phyloP scores from a whole-genome alignment of 2,888 invertebrate species.

The Acheta domesticus region DNA sequence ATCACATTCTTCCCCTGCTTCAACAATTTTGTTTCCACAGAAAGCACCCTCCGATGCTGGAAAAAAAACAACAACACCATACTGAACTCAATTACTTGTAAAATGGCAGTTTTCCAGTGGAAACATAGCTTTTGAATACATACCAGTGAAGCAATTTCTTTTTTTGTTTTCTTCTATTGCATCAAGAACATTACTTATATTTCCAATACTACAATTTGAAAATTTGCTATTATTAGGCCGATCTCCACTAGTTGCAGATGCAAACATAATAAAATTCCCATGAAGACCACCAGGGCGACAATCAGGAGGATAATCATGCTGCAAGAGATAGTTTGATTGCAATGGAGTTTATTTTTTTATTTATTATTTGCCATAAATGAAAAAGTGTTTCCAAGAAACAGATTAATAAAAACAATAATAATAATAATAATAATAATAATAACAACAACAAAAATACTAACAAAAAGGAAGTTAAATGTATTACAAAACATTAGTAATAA shows the following conservation, averaged over 20 bases:
- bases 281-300: conserved; percentile 85
- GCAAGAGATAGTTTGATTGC: conserved; percentile 40
- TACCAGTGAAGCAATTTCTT: conserved; percentile 83
- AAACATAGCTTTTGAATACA: conserved; percentile 34
- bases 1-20: conserved; percentile 97
- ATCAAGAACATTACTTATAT: conserved; percentile 91
- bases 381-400: too few relatives aligned
- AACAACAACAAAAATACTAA: conserved; percentile 18
- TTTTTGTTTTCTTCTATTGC: conserved; percentile 88
- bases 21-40: conserved; percentile 99
- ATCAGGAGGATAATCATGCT: conserved; percentile 92
- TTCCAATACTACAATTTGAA: conserved; percentile 89
- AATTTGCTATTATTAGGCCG: conserved; percentile 97
- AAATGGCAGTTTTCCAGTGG: neutral
- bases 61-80: conserved; percentile 32
- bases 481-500: too few relatives aligned
- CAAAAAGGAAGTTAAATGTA: conserved; percentile 25
- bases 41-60: conserved; percentile 85
- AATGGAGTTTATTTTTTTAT: too few relatives aligned
- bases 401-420: too few relatives aligned
- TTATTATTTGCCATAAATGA: too few relatives aligned
- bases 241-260: conserved; percentile 97
- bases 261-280: conserved; percentile 99
- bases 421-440: too few relatives aligned
- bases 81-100: neutral